Evolutionary conservation across 2,113 vertebrate species (phyloP), one percentile per base, ranked within the genome.

Genomic region (Prolemur simus): DNA sequence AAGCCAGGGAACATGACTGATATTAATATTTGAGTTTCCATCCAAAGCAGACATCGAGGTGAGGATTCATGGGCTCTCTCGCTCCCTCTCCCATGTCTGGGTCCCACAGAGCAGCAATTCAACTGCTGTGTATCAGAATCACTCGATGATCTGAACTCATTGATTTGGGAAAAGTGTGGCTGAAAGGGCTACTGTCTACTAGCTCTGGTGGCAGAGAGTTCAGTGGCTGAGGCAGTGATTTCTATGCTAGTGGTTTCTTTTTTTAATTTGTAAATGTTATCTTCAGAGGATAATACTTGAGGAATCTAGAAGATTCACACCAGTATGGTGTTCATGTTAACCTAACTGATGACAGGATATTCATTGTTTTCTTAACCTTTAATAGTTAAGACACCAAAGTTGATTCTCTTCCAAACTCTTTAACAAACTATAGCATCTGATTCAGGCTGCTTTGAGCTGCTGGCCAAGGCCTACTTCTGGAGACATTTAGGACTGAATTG

Each of bases 181-280:
- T 69, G 60, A 17, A 89, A 77, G 37, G 13, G 29, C 8, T 6
- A 5, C 39, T 73, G 21, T n/a, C 76, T 14, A 18, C 42, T 15
- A 54, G 29, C 27, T 93, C 49, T 39, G 47, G 60, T 37, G 60
- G 32, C 32, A 73, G 37, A n/a, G 69, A 91, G 49, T 37, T 37
- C 23, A 27, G 25, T 20, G 58, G 58, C 11, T 49, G 42, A 52
- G 11, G 18, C 39, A 9, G 34, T 25, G 34, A 86, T 74, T 18
- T 71, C 39, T 89, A 49, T 64, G 25, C 25, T 81, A 27, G 64
- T 63, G 8, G n/a, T 74, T 86, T 58, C 21, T 47, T 87, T 58
- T 56, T 78, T 69, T 25, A 94, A 45, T 73, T 60, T 60, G 12
- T 45, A 85, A 90, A 39, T 64, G 18, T 85, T 80, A 73, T 80